Conservation (phyloP, 2,888 invertebrate genomes). For the Ferrisia virgata region DNA sequence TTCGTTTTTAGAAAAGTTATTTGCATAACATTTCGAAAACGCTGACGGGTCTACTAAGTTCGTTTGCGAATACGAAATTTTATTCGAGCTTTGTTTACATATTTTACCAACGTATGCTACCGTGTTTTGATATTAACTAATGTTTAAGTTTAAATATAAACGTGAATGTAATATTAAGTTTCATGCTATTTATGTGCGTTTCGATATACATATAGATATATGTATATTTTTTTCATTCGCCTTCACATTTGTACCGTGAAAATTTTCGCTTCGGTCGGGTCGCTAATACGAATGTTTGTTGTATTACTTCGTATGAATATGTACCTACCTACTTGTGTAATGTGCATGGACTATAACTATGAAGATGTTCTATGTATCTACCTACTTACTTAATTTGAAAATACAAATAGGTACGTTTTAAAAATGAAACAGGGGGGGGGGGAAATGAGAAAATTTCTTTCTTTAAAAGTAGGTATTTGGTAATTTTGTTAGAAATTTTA, state of each 20-base stretch:
- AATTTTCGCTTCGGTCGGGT: background rate
- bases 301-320: background rate
- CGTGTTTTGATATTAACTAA: conserved; percentile 28
- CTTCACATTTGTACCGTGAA: background rate
- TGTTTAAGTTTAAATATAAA: conserved; percentile 26
- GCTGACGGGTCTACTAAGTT: background rate
- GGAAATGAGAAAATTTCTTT: too few relatives aligned
- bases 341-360: too few relatives aligned
- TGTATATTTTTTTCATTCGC: background rate
- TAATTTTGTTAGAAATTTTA: too few relatives aligned
- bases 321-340: too few relatives aligned
- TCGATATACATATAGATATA: too few relatives aligned
- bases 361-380: too few relatives aligned
- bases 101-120: conserved; percentile 16
- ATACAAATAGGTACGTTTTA: too few relatives aligned
- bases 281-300: background rate
- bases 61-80: conserved; percentile 6
- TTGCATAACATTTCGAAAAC: conserved; percentile 12
- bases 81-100: conserved; percentile 23
- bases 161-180: conserved; percentile 3
- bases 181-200: background rate
- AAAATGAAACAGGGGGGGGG: too few relatives aligned
- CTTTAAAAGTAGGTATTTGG: too few relatives aligned
- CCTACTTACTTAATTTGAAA: too few relatives aligned
- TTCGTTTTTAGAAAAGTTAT: background rate